A percentile compares a stretch with the other conserved stretches of the same genome.
phyloP scores from a whole-genome alignment of 2,888 invertebrate genomes.

The Amiota communis region DNA sequence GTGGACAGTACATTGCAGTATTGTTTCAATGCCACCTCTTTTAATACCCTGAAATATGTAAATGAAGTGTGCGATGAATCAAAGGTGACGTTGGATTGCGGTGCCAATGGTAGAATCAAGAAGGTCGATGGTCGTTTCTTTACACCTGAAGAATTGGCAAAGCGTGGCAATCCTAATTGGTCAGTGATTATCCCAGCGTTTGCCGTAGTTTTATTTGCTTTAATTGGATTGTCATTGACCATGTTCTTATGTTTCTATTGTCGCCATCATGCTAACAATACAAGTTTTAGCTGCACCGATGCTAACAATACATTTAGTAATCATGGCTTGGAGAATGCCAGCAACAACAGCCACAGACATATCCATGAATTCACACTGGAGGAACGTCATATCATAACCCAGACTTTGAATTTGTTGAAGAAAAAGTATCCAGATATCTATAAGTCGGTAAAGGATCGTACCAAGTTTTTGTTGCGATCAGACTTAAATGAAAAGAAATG shows the following conservation, averaged over 20 bases:
- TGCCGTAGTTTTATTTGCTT: neutral
- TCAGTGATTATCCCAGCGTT: conserved; percentile 48
- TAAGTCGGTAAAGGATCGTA: conserved; percentile 55
- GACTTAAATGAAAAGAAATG: conserved; percentile 61
- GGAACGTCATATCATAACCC: conserved; percentile 60
- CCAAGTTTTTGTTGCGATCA: conserved; percentile 54
- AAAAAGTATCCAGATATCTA: conserved; percentile 64
- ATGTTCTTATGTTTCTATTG: neutral
- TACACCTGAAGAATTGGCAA: conserved; percentile 60
- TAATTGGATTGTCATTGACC: neutral
- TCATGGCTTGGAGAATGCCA: neutral
- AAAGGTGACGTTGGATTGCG: conserved; percentile 62
- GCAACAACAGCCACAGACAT: conserved; percentile 35
- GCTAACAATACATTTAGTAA: neutral
- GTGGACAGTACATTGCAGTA: conserved; percentile 54
- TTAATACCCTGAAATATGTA: conserved; percentile 66
- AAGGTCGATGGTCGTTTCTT: conserved; percentile 63
- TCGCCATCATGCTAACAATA: neutral
- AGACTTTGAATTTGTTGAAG: conserved; percentile 58
- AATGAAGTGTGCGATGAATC: conserved; percentile 67
- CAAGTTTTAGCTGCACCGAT: neutral
- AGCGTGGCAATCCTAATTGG: conserved; percentile 44
- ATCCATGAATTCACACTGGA: conserved; percentile 58
- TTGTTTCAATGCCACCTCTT: conserved; percentile 68
- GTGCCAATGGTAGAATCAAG: conserved; percentile 57